phyloP scores from a whole-genome alignment of 2,113 vertebrate species.

The Stigmatopora nigra region DNA sequence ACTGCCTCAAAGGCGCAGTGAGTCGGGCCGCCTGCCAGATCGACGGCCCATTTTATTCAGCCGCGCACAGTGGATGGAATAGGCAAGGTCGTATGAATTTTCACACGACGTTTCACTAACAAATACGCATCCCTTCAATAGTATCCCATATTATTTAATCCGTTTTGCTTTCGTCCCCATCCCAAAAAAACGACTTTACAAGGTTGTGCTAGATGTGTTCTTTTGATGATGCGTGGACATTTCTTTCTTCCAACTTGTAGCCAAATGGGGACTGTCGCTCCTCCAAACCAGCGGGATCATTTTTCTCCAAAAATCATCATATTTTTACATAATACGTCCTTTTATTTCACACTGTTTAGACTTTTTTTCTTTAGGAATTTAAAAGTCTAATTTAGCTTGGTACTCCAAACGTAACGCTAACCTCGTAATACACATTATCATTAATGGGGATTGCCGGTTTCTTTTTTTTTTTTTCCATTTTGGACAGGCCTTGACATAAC shows the following conservation, averaged over 20 bases:
- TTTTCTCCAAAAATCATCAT: constrained; percentile 18
- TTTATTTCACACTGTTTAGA: constrained; percentile 68
- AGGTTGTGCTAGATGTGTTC: constrained; percentile 38
- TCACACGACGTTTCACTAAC: constrained; percentile 41
- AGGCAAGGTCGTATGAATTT: constrained; percentile 31
- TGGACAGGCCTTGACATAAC: constrained; percentile 83
- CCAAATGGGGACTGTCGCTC: constrained; percentile 42
- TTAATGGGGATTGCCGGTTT: constrained; percentile 65
- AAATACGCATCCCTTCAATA: constrained; percentile 39
- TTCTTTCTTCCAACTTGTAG: constrained; percentile 34
- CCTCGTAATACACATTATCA: constrained; percentile 61
- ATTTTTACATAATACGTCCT: constrained; percentile 35
- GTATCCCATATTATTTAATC: constrained; percentile 65
- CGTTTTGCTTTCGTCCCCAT: constrained; percentile 68
- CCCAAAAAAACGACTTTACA: constrained; percentile 47
- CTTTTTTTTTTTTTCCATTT: constrained; percentile 70
- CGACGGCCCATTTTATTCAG: constrained; percentile 24
- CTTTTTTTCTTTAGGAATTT: constrained; percentile 84
- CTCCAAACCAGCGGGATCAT: constrained; percentile 31
- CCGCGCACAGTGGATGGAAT: constrained; percentile 40
- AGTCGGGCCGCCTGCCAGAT: constrained; percentile 57
- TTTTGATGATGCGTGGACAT: constrained; percentile 34
- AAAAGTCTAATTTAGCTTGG: constrained; percentile 83
- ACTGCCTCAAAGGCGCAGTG: constrained; percentile 98
- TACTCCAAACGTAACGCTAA: constrained; percentile 62